Evolutionary conservation across 2,888 invertebrate genomes (phyloP), one percentile per base, ranked within the genome.

Genomic region (Melanostoma scalare): DNA sequence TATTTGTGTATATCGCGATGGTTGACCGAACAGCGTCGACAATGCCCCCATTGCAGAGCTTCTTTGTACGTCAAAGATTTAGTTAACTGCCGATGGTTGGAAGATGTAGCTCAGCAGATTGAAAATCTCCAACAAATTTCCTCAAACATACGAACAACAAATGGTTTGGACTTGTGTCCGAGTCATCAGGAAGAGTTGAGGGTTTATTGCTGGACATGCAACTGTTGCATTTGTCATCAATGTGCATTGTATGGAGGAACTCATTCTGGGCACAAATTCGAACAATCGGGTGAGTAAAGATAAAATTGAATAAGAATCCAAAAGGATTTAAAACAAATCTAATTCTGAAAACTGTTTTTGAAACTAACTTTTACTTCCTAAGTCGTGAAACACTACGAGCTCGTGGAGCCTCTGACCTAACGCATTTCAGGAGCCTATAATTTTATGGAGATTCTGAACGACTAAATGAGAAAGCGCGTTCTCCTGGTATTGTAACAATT

Each of bases 61-160:
- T 94, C 96, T 8, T 93, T 98, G 73, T 96, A 96, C 90, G 93
- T 98, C 20, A 96, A 97, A 90, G 98, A 98, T 91, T 92, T 98
- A 82, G 97, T 98, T 53, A 98, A 98, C 92, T 98, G 98, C 91
- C 94, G 98, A 86, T 98, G 98, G 98, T 97, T 97, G 82, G 97
- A 97, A 91, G 98, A 98, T 91, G 97, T 98, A 65, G 98, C 97
- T 0, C 96, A 97, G 89, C 97, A 98, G 90, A 93, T 98, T 72
- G 97, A 98, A 90, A 96, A 96, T 6, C 93, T 98, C 88, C 97
- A 97, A 89, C 86, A 87, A 81, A 85, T 87, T 31, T 88, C 87
- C 60, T 82, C 86, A 6, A 87, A 86, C 53, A 87, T 87, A 52
- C 87, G 86, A 35, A 76, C 85, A 48, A 84, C 86, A 9, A 87